Evolutionary conservation across 37 sponge, comb jelly and placozoan species (phyloP), one percentile per base, ranked within the genome.

Genomic region (Spongilla lacustris): DNA sequence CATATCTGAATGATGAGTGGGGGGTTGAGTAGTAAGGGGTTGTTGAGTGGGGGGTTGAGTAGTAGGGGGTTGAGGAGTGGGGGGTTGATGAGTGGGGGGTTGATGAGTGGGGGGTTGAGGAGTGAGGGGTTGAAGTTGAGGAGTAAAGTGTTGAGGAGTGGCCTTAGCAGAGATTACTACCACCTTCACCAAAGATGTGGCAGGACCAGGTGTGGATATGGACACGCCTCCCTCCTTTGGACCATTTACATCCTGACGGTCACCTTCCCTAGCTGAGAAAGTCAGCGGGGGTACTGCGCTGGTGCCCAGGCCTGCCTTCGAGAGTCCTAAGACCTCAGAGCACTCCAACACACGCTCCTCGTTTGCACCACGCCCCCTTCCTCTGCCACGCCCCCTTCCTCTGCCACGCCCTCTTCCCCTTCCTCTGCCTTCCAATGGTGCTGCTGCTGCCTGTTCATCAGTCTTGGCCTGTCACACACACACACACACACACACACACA

Each of bases 381-480:
- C 88, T 25, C 88, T 41, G n/a, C 83, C 37, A 9, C 83, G 71
- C 25, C 77, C 68, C 46, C 77, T 68, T 12, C 88, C 88, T 49
- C 83, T 35, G 0, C 87, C 87, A 21, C 81, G 41, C 67, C 89
- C 79, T 78, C 81, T 86, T 38, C 85, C 85, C 5, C 82, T 33
- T 36, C 86, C 86, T 8, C 78, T 21, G 10, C 80, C 73, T 33
- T 29, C 21, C 1, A 25, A 10, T 1, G 27, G 30, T 24, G 5
- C 31, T n/a, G 31, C 80, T 35, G 26, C 37, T 30, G 30, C 32
- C 25, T 46, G 49, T 46, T 50, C 80, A 58, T 66, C 73, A 28
- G 58, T 26, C 32, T 2, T 66, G n/a, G 58, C 25, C 80, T 50
- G 21, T 46, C 73, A 73, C 73, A 73, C 73, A 73, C 73, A 73